Percentiles rank a stretch among this genome's conserved stretches.
phyloP scores from a whole-genome alignment of 2,113 vertebrate species.

The Channa argus region DNA sequence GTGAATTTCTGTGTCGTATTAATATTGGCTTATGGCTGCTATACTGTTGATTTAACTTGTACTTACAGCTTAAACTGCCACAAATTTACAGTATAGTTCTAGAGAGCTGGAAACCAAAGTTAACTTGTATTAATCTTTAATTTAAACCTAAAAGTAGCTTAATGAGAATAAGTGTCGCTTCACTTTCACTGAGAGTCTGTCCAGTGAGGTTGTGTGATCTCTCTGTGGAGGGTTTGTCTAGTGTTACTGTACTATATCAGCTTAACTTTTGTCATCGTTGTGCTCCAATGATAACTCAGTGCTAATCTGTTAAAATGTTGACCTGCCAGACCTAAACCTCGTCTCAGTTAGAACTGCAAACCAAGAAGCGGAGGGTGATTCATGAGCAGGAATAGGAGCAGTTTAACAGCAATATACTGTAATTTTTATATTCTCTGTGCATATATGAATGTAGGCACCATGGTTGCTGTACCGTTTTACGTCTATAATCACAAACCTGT shows the following conservation, averaged over 20 bases:
- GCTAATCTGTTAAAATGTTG: conserved; percentile 59
- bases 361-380: conserved; percentile 34
- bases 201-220: conserved; percentile 51
- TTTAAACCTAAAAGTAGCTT: conserved; percentile 54
- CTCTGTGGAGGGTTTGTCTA: conserved; percentile 55
- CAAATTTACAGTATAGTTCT: conserved; percentile 73
- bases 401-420: conserved; percentile 79
- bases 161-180: conserved; percentile 44
- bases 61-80: conserved; percentile 81
- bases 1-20: conserved; percentile 73
- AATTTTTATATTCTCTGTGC: conserved; percentile 73
- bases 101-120: conserved; percentile 83
- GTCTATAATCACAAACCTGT: conserved; percentile 80
- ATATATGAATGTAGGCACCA: conserved; percentile 82
- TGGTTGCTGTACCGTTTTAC: conserved; percentile 79
- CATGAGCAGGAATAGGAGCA: conserved; percentile 52
- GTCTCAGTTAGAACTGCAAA: conserved; percentile 39
- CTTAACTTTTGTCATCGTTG: conserved; percentile 57
- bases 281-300: conserved; percentile 57
- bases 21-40: conserved; percentile 78
- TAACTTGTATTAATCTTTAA: conserved; percentile 70
- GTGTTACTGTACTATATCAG: conserved; percentile 65
- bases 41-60: conserved; percentile 65
- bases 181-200: conserved; percentile 32
- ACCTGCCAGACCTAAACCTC: conserved; percentile 47